Conservation (phyloP, 2,797 vertebrate species). For the Anomalospiza imberbis region DNA sequence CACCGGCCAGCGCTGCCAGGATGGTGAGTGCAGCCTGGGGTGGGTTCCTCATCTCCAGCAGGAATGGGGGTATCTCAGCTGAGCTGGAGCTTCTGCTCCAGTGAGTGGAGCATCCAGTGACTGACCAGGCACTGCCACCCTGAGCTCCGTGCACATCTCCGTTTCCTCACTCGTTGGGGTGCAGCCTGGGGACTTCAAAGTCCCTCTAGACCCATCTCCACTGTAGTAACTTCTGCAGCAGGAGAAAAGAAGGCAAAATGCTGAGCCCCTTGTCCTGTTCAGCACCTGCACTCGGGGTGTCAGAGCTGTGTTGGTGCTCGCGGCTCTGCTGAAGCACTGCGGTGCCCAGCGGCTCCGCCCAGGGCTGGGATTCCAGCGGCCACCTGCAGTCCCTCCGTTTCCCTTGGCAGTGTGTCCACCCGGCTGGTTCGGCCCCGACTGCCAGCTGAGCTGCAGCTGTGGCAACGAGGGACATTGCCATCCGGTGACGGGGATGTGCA, state of each 20-base stretch:
- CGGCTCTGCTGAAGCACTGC: rapidly evolving
- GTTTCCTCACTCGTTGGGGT: rapidly evolving
- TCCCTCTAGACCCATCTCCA: neutral
- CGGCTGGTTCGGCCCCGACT: conserved; percentile 83
- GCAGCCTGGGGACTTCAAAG: rapidly evolving
- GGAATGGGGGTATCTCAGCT: rapidly evolving
- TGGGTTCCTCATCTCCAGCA: neutral
- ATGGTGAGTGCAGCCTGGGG: conserved; percentile 74
- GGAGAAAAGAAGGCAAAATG: neutral
- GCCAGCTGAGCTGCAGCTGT: conserved; percentile 86
- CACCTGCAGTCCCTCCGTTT: neutral
- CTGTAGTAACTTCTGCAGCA: neutral
- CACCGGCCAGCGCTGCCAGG: conserved; percentile 82
- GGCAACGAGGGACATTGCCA: conserved; percentile 86
- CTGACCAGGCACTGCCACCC: rapidly evolving
- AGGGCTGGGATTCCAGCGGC: rapidly evolving
- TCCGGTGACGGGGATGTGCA: conserved; percentile 80
- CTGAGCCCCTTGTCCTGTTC: rapidly evolving
- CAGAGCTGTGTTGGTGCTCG: neutral
- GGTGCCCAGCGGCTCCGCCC: rapidly evolving
- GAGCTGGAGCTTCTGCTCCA: neutral
- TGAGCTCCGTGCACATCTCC: rapidly evolving
- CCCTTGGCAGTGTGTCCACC: conserved; percentile 77
- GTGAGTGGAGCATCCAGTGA: neutral
- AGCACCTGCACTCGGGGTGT: rapidly evolving